Evolutionary conservation across 2,888 invertebrate species (phyloP).

Genomic region (Melanophora roralis): DNA sequence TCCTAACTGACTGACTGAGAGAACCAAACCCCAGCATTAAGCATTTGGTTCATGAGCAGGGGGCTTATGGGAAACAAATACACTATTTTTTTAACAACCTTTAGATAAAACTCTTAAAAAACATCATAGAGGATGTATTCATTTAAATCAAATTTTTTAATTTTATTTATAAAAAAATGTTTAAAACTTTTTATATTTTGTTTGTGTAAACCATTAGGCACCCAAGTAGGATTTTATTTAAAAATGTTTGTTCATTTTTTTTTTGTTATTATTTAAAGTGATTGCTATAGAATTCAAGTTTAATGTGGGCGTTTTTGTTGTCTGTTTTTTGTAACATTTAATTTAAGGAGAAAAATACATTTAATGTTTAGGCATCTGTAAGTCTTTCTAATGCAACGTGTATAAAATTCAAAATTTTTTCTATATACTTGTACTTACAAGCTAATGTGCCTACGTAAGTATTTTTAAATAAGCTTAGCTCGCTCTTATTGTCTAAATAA

Average conservation of each 20-base stretch:
- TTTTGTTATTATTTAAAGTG: conserved; percentile 1
- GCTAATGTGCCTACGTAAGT: too few species aligned
- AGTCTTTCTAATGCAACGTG: not conserved
- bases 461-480: too few species aligned
- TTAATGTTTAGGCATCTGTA: too few species aligned
- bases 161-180: conserved; percentile 35
- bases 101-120: not conserved
- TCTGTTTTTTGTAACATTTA: conserved; percentile 1
- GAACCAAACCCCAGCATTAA: not conserved
- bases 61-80: not conserved
- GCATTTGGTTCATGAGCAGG: not conserved
- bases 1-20: not conserved
- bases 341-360: not conserved
- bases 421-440: too few species aligned
- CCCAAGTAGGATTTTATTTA: conserved; percentile 48
- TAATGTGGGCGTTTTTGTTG: conserved; percentile 47
- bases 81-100: too few species aligned
- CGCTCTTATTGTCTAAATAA: too few species aligned
- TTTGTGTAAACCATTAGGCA: conserved; percentile 12
- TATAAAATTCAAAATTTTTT: not conserved
- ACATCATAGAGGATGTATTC: conserved; percentile 62
- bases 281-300: conserved; percentile 22
- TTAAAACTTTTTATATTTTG: conserved; percentile 9
- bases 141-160: conserved; percentile 64
- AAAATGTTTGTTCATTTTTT: not conserved